Evolutionary conservation across 2,888 invertebrate species (phyloP).

Genomic region (Heteromyza rotundicornis): DNA sequence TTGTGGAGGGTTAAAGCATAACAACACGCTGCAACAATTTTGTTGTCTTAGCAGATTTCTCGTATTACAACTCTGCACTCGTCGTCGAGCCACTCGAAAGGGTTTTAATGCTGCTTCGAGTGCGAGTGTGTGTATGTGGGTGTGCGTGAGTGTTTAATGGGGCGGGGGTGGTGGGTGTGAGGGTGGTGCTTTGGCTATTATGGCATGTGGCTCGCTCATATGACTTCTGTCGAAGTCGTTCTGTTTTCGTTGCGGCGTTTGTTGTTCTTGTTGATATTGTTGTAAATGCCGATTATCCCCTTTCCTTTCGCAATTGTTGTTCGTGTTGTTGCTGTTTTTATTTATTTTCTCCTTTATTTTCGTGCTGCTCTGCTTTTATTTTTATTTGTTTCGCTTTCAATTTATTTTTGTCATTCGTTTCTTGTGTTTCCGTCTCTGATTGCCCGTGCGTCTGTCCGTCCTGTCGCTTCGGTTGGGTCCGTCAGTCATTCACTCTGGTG

Average conservation of each 20-base stretch:
- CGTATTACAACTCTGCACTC: slow-evolving; percentile 20
- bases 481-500: slow-evolving; percentile 5
- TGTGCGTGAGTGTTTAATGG: no score
- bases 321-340: background rate
- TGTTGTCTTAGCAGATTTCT: slow-evolving; percentile 26
- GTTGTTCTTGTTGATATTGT: slow-evolving; percentile 16
- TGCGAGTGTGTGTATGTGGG: no score
- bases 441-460: slow-evolving; percentile 38
- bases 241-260: slow-evolving; percentile 10
- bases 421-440: background rate
- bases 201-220: background rate
- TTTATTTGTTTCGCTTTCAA: slow-evolving; percentile 58
- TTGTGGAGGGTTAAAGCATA: background rate
- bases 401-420: slow-evolving; percentile 53
- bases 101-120: background rate
- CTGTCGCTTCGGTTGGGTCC: slow-evolving; percentile 46
- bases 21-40: slow-evolving; percentile 19
- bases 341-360: slow-evolving; percentile 1
- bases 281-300: slow-evolving; percentile 3
- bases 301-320: background rate
- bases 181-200: background rate
- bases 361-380: slow-evolving; percentile 28
- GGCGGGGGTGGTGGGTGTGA: background rate
- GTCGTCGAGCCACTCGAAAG: background rate
- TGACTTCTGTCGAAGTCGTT: background rate